Conservation (phyloP, 2,888 invertebrate genomes). For the Chrysina gloriosa region DNA sequence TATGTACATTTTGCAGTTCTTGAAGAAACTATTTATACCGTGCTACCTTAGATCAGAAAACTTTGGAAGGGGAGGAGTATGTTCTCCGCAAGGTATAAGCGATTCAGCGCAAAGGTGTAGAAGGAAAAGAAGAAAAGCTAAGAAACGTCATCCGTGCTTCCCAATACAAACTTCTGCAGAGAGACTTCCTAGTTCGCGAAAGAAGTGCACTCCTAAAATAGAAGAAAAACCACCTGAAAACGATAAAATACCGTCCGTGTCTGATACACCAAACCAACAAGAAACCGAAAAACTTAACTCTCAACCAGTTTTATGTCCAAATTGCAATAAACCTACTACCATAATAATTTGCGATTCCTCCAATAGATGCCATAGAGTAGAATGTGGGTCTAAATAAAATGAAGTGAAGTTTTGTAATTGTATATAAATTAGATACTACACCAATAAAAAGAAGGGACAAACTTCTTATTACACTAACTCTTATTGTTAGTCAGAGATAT, state of each 20-base stretch:
- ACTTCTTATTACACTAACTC: too few relatives aligned
- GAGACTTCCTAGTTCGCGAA: neutral
- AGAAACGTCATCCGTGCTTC: conserved; percentile 3
- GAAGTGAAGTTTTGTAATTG: too few relatives aligned
- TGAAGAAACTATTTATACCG: conserved; percentile 42
- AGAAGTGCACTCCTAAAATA: neutral
- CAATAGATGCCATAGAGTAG: conserved; percentile 24
- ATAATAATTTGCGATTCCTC: conserved; percentile 30
- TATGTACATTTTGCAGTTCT: conserved; percentile 20
- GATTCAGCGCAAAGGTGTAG: conserved; percentile 20
- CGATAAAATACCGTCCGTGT: neutral
- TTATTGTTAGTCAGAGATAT: too few relatives aligned
- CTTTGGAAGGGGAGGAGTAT: conserved; percentile 15
- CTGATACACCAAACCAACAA: neutral
- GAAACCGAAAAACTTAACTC: neutral
- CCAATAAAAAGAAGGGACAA: too few relatives aligned
- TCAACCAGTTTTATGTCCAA: conserved; percentile 3
- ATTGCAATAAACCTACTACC: conserved; percentile 19
- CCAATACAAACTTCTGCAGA: neutral
- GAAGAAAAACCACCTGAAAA: conserved; percentile 4
- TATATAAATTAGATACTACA: too few relatives aligned
- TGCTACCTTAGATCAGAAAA: conserved; percentile 37
- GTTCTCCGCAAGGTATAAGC: conserved; percentile 4
- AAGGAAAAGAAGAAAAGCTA: conserved; percentile 3
- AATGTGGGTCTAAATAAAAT: conserved; percentile 14